A percentile compares a stretch with the other conserved stretches of the same genome.
These are phyloP conservation scores for Philantomba maxwellii DNA, from an alignment of 2,113 vertebrate genomes.

Conservation along the genomic window DNA sequence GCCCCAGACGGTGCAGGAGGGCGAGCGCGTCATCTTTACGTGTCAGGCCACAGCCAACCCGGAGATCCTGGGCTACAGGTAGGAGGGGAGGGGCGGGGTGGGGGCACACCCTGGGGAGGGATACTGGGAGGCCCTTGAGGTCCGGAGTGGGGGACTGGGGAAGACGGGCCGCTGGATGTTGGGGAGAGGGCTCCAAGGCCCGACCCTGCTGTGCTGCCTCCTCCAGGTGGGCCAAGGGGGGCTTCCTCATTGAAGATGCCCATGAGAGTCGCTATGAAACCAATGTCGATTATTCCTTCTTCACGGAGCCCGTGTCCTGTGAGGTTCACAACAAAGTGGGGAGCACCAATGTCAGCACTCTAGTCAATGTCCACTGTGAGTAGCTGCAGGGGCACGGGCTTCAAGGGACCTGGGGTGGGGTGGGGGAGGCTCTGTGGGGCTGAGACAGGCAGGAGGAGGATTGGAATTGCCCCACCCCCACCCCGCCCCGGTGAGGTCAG, in stretches of 20 bases:
- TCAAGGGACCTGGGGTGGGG: too few species aligned
- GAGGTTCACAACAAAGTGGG: conserved; percentile 96
- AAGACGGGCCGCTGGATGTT: background rate
- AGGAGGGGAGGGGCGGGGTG: background rate
- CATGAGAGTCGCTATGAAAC: conserved; percentile 90
- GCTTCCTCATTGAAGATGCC: conserved; percentile 91
- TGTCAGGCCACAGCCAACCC: conserved; percentile 94
- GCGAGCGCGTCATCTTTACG: conserved; percentile 91
- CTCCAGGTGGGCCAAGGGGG: conserved; percentile 94
- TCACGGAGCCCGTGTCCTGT: conserved; percentile 96
- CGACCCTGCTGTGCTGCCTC: fast-evolving
- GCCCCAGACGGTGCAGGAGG: conserved; percentile 93
- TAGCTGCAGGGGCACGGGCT: background rate
- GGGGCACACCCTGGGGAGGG: background rate
- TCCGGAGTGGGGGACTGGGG: background rate
- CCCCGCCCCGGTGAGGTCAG: fast-evolving
- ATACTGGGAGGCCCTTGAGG: background rate
- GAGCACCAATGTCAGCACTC: conserved; percentile 96
- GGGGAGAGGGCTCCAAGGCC: background rate
- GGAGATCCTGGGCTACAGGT: conserved; percentile 94
- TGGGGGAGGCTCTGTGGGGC: fast-evolving
- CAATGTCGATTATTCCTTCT: conserved; percentile 94
- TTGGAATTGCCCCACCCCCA: background rate
- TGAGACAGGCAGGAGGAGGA: background rate
- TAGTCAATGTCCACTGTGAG: conserved; percentile 97